These are phyloP conservation scores for Pogona vitticeps DNA, from an alignment of 2,113 vertebrate genomes.

Conservation along the genomic window DNA sequence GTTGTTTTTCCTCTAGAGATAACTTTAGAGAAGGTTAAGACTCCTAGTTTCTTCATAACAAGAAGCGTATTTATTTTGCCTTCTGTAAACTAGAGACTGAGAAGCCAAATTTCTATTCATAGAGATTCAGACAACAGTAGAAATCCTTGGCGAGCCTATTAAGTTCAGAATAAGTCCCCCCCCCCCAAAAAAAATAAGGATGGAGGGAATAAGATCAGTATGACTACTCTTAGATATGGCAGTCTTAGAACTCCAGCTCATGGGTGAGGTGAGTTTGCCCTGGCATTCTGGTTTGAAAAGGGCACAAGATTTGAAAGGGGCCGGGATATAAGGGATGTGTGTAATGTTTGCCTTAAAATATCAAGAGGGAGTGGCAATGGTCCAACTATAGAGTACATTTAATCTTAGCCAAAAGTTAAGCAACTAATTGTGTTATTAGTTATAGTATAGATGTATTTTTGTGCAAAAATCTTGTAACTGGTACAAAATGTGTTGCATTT, in stretches of 20 bases:
- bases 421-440: too few species aligned
- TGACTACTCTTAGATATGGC: background rate
- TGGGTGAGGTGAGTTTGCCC: background rate
- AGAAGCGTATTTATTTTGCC: background rate
- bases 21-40: background rate
- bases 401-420: too few species aligned
- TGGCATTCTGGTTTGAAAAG: background rate
- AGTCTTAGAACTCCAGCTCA: background rate
- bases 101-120: background rate
- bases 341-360: too few species aligned
- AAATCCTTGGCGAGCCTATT: background rate
- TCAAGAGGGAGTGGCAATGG: too few species aligned
- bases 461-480: too few species aligned
- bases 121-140: background rate
- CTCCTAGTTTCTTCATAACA: background rate
- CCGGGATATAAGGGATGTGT: background rate
- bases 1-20: background rate
- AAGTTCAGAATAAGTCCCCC: background rate
- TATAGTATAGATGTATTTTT: too few species aligned
- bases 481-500: too few species aligned
- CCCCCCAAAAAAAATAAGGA: background rate
- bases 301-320: background rate
- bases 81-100: constrained; percentile 9
- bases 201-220: background rate
- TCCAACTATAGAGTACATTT: too few species aligned